Evolutionary conservation across 2,888 invertebrate species (phyloP).

Genomic region (Asteroscopus sphinx): DNA sequence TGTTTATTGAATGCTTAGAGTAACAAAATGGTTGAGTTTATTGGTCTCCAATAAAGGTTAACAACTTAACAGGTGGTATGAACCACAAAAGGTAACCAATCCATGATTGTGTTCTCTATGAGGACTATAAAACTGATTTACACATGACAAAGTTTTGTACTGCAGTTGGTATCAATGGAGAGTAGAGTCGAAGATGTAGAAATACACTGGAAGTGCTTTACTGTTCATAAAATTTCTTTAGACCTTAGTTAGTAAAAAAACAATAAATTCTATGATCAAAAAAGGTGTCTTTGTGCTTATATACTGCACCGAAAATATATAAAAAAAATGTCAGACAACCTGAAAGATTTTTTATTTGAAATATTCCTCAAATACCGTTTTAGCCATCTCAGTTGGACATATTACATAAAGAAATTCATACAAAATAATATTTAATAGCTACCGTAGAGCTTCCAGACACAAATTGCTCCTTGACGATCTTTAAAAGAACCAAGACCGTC

Average conservation of each 20-base stretch:
- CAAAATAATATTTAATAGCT: slow-evolving; percentile 1
- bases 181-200: slow-evolving; percentile 5
- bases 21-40: slow-evolving; percentile 33
- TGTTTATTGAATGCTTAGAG: slow-evolving; percentile 10
- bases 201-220: slow-evolving; percentile 16
- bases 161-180: neutral
- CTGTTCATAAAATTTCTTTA: neutral
- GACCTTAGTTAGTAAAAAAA: no score
- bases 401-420: neutral
- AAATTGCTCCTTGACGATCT: slow-evolving; percentile 8
- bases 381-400: neutral
- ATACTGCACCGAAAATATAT: no score
- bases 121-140: slow-evolving; percentile 54
- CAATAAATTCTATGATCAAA: no score
- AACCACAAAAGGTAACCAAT: slow-evolving; percentile 44
- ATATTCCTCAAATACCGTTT: neutral
- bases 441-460: slow-evolving; percentile 7
- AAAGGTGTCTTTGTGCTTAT: no score
- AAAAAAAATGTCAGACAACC: no score
- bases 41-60: slow-evolving; percentile 45
- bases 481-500: slow-evolving; percentile 23
- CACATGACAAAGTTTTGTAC: slow-evolving; percentile 29
- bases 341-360: no score
- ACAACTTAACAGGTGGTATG: slow-evolving; percentile 50
- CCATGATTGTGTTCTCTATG: slow-evolving; percentile 43